These are phyloP conservation scores for Chrysina gloriosa DNA, from an alignment of 2,888 invertebrate species.

Conservation along the genomic window DNA sequence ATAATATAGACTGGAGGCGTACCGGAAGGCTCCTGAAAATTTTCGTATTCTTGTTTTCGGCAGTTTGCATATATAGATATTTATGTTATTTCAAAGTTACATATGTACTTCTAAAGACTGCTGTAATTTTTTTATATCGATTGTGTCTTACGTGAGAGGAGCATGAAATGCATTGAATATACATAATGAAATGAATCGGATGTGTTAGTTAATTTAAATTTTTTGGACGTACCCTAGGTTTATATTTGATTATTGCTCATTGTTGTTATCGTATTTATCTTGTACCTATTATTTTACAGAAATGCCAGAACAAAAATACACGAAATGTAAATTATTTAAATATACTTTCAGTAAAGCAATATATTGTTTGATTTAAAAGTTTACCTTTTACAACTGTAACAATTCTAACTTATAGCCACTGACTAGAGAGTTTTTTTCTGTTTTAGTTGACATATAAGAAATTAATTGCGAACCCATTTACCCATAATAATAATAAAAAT, in stretches of 20 bases:
- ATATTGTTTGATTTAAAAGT: conserved; percentile 29
- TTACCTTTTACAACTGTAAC: conserved; percentile 5
- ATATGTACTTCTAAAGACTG: conserved; percentile 33
- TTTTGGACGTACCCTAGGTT: conserved; percentile 40
- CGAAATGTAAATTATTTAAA: conserved; percentile 34
- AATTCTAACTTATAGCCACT: too few relatives aligned
- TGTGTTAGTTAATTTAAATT: conserved; percentile 42
- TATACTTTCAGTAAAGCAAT: conserved; percentile 40
- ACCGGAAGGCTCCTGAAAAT: conserved; percentile 23
- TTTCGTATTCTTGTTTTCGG: conserved; percentile 12
- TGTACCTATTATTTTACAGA: conserved; percentile 30
- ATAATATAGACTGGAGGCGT: conserved; percentile 21
- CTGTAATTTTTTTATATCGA: conserved; percentile 10
- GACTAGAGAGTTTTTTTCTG: too few relatives aligned
- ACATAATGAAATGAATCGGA: conserved; percentile 39
- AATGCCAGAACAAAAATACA: conserved; percentile 2
- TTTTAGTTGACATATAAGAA: too few relatives aligned
- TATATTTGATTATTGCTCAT: conserved; percentile 50
- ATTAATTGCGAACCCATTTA: too few relatives aligned
- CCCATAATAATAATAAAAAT: too few relatives aligned
- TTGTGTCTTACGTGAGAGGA: conserved; percentile 1
- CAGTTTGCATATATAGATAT: too few relatives aligned
- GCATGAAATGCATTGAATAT: conserved; percentile 55
- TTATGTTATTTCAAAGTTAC: conserved; percentile 10
- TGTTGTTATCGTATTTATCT: conserved; percentile 48